phyloP scores from a whole-genome alignment of 2,113 vertebrate species.

The Pithys albifrons region DNA sequence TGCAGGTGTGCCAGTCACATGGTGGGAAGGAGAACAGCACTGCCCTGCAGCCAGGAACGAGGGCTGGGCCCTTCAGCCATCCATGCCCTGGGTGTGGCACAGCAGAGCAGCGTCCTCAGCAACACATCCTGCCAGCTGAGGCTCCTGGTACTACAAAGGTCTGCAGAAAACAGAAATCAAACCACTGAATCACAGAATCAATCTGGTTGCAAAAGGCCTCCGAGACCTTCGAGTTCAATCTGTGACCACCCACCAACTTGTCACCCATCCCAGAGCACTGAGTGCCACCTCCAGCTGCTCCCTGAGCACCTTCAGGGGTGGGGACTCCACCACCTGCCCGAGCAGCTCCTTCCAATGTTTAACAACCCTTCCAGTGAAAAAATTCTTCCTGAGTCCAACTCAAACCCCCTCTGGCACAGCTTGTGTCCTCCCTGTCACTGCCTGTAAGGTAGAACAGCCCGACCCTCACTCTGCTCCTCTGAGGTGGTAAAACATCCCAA shows the following conservation, averaged over 20 bases:
- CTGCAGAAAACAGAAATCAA: background rate
- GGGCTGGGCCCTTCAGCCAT: background rate
- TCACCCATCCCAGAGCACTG: background rate
- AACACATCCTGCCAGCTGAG: background rate
- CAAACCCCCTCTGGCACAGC: background rate
- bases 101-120: background rate
- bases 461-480: too few relatives aligned
- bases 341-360: background rate
- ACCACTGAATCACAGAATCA: background rate
- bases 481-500: too few relatives aligned
- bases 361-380: background rate
- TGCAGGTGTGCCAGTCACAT: slow-evolving; percentile 3
- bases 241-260: background rate
- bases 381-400: background rate
- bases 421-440: too few relatives aligned
- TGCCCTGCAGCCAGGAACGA: background rate
- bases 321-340: background rate
- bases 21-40: background rate
- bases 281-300: background rate
- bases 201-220: background rate
- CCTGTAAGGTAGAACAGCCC: background rate
- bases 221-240: background rate
- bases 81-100: background rate
- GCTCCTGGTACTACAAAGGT: background rate
- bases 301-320: background rate